Evolutionary conservation across 2,888 invertebrate genomes (phyloP).

Genomic region (Dascillus cervinus): DNA sequence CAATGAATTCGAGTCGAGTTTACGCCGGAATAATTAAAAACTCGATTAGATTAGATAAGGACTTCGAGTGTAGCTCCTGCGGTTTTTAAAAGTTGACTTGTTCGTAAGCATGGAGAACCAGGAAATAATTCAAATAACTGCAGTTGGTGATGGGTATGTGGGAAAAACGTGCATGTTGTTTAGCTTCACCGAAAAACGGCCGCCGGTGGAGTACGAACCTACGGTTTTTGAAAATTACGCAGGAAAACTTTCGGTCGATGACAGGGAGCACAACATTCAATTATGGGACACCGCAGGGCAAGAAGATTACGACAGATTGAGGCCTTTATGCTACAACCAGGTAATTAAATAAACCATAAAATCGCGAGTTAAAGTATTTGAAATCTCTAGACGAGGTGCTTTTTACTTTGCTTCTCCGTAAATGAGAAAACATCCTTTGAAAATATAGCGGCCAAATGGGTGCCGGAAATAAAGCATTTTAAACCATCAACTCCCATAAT

Average conservation of each 20-base stretch:
- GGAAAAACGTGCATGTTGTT: slow-evolving; percentile 82
- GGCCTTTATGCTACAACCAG: slow-evolving; percentile 75
- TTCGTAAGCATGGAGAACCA: too few relatives aligned
- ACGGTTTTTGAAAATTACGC: slow-evolving; percentile 73
- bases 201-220: slow-evolving; percentile 7
- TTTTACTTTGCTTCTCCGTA: slow-evolving; percentile 75
- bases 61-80: too few relatives aligned
- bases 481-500: slow-evolving; percentile 69
- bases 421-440: slow-evolving; percentile 65
- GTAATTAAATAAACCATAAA: slow-evolving; percentile 43
- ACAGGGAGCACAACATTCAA: slow-evolving; percentile 64
- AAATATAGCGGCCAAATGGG: slow-evolving; percentile 75
- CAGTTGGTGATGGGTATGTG: slow-evolving; percentile 85
- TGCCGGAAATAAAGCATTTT: slow-evolving; percentile 71
- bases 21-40: too few relatives aligned
- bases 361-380: slow-evolving; percentile 1
- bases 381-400: slow-evolving; percentile 74
- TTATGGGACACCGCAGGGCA: slow-evolving; percentile 84
- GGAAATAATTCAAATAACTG: slow-evolving; percentile 61
- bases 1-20: too few relatives aligned
- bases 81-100: too few relatives aligned
- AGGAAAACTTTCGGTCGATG: slow-evolving; percentile 65
- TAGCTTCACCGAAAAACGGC: slow-evolving; percentile 4
- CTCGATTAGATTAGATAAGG: too few relatives aligned
- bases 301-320: slow-evolving; percentile 75